Evolutionary conservation across 2,113 vertebrate genomes (phyloP), one percentile per base, ranked within the genome.

Genomic region (Gorsachius goisagi): DNA sequence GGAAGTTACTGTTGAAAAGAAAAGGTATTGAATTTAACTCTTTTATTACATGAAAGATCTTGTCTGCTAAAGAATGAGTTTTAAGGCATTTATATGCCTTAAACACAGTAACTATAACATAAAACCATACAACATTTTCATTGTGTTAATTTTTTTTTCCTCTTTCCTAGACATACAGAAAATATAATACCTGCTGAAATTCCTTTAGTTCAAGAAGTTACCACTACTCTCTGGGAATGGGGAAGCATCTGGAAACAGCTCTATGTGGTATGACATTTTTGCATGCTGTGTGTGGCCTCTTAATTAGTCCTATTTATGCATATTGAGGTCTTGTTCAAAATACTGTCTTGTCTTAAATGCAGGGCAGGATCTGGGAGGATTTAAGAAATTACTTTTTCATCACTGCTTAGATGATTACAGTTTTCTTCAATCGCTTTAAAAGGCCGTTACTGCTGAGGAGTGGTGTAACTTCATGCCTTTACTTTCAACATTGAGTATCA

Each of bases 211-310:
- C 99, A 99, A 96, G 99, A 99, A 98, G 99, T 99, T 92, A 99
- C 99, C 79, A 98, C 98, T 8, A 99, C 99, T 4, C 97, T 99
- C 52, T 99, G 99, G 93, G 99, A 99, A 94, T 99, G 99, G 99
- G 99, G 99, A 28, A 99, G 97, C 97, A 99, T 99, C 96, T 99
- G 99, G 99, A 99, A 99, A 86, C 99, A 99, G 91, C 98, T 99
- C n/a, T 99, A 99, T 86, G 98, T 99, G 99, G 99, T 99, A 98
- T 96, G 97, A 93, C 10, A 3, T 11, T n/a, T 47, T 37, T 19
- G 21, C 15, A 24, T 50, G 9, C 6, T 1, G 0, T 18, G 21
- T 56, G 27, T n/a, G 37, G 4, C 53, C 58, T 66, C 3, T 49
- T 53, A n/a, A n/a, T 73, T 59, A 45, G 17, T 52, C 47, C 45